Evolutionary conservation across 2,113 vertebrate species (phyloP).

Genomic region (Budorcas taxicolor): DNA sequence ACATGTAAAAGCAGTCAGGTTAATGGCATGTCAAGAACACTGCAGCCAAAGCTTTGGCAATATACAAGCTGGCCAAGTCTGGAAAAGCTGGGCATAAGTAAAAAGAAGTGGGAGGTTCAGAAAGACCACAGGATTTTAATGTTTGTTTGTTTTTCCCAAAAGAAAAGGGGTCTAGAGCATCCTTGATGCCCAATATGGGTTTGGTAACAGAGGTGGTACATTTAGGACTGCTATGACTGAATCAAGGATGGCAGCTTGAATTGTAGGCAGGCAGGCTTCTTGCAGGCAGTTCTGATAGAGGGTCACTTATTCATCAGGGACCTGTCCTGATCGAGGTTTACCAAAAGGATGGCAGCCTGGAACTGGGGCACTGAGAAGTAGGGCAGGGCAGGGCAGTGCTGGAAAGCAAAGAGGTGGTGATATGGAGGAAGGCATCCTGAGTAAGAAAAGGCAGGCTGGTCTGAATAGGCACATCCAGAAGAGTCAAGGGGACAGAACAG

Average conservation of each 20-base stretch:
- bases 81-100: neutral
- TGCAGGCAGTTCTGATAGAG: neutral
- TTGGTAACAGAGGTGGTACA: neutral
- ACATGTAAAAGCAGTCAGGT: neutral
- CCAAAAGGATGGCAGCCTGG: neutral
- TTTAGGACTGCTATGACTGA: too few species aligned
- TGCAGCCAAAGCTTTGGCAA: neutral
- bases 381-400: too few species aligned
- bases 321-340: neutral
- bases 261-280: neutral
- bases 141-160: neutral
- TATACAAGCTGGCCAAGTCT: neutral
- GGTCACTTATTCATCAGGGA: neutral
- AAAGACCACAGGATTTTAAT: neutral
- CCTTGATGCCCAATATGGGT: neutral
- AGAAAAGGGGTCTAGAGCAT: neutral
- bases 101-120: neutral
- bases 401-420: neutral
- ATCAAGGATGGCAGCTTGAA: neutral
- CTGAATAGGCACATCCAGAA: neutral
- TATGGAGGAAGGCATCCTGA: neutral
- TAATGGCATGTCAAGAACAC: neutral
- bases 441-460: neutral
- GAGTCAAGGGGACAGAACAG: neutral
- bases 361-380: neutral